Percentiles rank a stretch among this genome's conserved stretches.
Conservation (phyloP, 2,888 invertebrate species). For the Auanema freiburgensis region DNA sequence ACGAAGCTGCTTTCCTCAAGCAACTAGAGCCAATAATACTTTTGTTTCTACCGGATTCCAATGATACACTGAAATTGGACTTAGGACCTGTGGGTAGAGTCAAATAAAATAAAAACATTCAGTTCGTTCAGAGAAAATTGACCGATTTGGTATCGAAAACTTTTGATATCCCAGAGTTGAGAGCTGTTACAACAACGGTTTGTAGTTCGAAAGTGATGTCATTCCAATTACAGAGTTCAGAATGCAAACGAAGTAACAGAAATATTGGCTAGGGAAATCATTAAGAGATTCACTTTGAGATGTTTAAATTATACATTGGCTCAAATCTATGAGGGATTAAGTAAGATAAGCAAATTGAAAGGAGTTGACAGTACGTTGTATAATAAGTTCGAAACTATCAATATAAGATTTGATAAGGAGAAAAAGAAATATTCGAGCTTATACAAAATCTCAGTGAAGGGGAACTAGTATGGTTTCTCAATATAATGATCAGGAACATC, state of each 20-base stretch:
- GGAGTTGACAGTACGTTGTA: neutral
- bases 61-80: constrained; percentile 28
- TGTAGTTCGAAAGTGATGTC: neutral
- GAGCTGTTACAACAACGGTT: neutral
- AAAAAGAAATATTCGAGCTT: constrained; percentile 12
- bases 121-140: constrained; percentile 11
- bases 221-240: neutral
- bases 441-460: constrained; percentile 31
- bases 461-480: constrained; percentile 45
- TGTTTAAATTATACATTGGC: too few species aligned
- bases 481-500: constrained; percentile 37
- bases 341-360: neutral
- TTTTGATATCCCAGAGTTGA: constrained; percentile 8
- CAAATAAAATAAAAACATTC: neutral
- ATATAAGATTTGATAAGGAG: neutral
- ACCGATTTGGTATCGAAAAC: constrained; percentile 12
- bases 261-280: too few species aligned
- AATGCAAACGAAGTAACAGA: constrained; percentile 2
- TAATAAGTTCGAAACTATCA: neutral
- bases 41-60: constrained; percentile 84
- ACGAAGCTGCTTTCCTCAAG: neutral
- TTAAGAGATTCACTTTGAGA: too few species aligned
- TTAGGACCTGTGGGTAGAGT: constrained; percentile 22
- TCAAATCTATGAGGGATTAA: constrained; percentile 5
- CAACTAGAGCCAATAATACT: constrained; percentile 20